Evolutionary conservation across 2,888 invertebrate genomes (phyloP).

Genomic region (Falcaria lacertinaria): DNA sequence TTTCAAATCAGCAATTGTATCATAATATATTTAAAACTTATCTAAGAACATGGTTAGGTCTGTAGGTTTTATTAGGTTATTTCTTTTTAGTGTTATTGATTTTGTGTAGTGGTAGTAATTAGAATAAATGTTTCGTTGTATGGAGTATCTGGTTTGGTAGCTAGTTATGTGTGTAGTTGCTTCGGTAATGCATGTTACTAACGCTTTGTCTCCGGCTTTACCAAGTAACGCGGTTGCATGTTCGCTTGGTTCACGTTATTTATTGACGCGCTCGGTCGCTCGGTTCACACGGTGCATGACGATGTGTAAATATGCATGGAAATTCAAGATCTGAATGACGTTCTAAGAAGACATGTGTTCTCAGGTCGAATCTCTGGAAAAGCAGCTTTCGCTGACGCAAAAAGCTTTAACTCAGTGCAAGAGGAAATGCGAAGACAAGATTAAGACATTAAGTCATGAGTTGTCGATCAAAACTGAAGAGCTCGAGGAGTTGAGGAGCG

Average conservation of each 20-base stretch:
- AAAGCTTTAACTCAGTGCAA: constrained; percentile 76
- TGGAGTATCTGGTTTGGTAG: constrained; percentile 11
- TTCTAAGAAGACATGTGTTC: constrained; percentile 71
- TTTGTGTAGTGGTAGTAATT: neutral
- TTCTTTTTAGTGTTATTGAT: too few species aligned
- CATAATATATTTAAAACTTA: too few species aligned
- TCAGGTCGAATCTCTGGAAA: constrained; percentile 80
- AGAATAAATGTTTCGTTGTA: neutral
- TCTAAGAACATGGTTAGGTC: too few species aligned
- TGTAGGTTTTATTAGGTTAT: neutral
- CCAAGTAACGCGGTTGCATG: constrained; percentile 37
- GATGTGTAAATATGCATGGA: constrained; percentile 64
- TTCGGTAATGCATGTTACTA: constrained; percentile 29
- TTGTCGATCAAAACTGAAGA: constrained; percentile 77
- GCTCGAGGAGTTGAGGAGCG: constrained; percentile 68
- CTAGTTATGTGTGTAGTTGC: constrained; percentile 31
- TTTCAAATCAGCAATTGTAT: too few species aligned
- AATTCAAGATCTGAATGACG: constrained; percentile 34
- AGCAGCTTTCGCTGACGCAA: constrained; percentile 76
- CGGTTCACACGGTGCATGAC: constrained; percentile 41
- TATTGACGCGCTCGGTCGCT: neutral
- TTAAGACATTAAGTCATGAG: constrained; percentile 80
- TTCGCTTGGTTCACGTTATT: constrained; percentile 40
- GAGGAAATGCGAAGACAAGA: constrained; percentile 76
- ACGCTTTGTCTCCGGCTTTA: constrained; percentile 38